These are phyloP conservation scores for Eilema caniola DNA, from an alignment of 2,888 invertebrate genomes.

Conservation along the genomic window DNA sequence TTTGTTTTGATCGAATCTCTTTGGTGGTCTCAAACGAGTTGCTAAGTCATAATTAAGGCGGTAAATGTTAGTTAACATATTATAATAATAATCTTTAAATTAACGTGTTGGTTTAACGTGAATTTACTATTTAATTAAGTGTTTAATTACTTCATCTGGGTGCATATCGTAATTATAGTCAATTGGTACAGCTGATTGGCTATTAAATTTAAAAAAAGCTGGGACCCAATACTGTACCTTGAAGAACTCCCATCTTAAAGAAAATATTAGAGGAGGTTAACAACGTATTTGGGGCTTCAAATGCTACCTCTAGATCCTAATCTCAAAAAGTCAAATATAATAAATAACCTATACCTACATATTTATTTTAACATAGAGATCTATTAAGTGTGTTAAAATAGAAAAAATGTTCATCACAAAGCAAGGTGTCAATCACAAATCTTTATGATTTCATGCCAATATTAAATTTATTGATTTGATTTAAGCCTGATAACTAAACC, in stretches of 20 bases:
- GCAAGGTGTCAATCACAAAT: too few species aligned
- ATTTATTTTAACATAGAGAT: too few species aligned
- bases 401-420: too few species aligned
- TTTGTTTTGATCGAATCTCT: constrained; percentile 32
- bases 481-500: too few species aligned
- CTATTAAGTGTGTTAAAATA: too few species aligned
- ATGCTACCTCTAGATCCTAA: neutral
- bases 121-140: constrained; percentile 8
- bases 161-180: neutral
- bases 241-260: neutral
- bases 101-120: constrained; percentile 10
- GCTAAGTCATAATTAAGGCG: constrained; percentile 20
- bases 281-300: neutral
- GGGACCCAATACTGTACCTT: neutral
- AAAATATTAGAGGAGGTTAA: neutral
- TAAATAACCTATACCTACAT: too few species aligned
- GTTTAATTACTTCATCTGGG: neutral
- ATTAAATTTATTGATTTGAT: too few species aligned
- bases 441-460: too few species aligned
- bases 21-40: constrained; percentile 42
- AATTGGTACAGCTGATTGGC: neutral
- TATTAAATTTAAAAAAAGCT: neutral
- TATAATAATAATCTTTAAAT: constrained; percentile 19
- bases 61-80: constrained; percentile 16
- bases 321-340: neutral